Conservation (phyloP, 2,113 vertebrate species). For the Onychostoma macrolepis region DNA sequence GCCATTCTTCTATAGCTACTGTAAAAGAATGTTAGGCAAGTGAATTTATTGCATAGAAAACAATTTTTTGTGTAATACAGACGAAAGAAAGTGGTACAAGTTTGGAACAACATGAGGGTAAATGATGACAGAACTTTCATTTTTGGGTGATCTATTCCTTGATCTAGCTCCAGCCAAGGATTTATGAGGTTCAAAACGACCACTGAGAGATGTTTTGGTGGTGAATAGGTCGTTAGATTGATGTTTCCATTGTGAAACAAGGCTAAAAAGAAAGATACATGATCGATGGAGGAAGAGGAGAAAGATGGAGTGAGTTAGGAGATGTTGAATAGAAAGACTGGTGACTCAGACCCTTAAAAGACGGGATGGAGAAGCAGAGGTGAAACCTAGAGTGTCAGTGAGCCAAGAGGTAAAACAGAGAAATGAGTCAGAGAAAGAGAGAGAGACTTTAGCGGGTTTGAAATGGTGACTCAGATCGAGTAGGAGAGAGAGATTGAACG, state of each 20-base stretch:
- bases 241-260: conserved; percentile 28
- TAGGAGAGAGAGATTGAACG: conserved; percentile 9
- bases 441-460: conserved; percentile 9
- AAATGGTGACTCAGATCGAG: conserved; percentile 48
- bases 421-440: conserved; percentile 24
- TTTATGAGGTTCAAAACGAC: background rate
- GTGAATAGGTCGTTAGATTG: background rate
- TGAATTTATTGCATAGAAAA: background rate
- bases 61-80: background rate
- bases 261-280: conserved; percentile 7
- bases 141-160: background rate
- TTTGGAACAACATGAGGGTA: background rate
- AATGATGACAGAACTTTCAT: background rate
- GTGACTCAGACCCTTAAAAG: conserved; percentile 46
- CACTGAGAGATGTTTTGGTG: background rate
- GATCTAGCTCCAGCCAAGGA: background rate
- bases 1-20: background rate
- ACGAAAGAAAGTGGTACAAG: background rate
- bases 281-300: background rate
- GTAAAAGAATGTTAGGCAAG: background rate
- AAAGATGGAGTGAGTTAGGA: conserved; percentile 23
- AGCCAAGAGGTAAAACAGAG: conserved; percentile 21
- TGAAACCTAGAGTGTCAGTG: conserved; percentile 13
- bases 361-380: conserved; percentile 4
- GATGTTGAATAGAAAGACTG: conserved; percentile 25